These are phyloP conservation scores for Thripadectes ignobilis DNA, from an alignment of 2,797 vertebrate species.

Conservation along the genomic window DNA sequence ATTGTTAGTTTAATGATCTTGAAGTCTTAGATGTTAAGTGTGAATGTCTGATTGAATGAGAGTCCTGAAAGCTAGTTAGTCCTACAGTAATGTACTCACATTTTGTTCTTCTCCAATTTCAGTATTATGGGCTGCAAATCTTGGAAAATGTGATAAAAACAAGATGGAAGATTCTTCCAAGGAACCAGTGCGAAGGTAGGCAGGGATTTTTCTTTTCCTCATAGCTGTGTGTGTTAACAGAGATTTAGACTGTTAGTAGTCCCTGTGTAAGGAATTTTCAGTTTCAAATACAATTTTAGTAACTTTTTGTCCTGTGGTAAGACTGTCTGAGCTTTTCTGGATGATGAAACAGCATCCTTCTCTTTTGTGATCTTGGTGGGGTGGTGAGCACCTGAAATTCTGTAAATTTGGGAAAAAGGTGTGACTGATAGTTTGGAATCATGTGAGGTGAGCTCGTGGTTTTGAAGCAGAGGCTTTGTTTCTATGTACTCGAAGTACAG, in stretches of 20 bases:
- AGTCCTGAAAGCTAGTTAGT: conserved; percentile 67
- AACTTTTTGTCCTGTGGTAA: not conserved
- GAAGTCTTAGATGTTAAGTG: conserved; percentile 74
- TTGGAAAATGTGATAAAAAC: conserved; percentile 99
- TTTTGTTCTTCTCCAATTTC: conserved; percentile 84
- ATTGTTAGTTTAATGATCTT: conserved; percentile 75
- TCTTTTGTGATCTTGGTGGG: not conserved
- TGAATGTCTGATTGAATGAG: conserved; percentile 78
- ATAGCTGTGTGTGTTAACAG: not conserved
- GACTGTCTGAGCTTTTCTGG: not conserved
- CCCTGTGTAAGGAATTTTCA: not conserved
- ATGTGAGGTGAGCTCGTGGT: not conserved
- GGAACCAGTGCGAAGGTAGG: conserved; percentile 97
- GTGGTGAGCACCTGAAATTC: not conserved
- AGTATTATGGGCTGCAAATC: conserved; percentile 99
- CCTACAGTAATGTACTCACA: conserved; percentile 72
- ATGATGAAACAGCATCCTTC: not conserved
- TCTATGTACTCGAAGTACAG: not conserved
- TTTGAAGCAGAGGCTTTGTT: not conserved
- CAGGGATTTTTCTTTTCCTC: not conserved
- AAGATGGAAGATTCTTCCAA: conserved; percentile 98
- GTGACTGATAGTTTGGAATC: not conserved
- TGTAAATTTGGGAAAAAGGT: not conserved
- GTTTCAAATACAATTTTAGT: not conserved
- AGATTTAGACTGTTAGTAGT: not conserved